Percentiles rank a stretch among this genome's conserved stretches.
These are phyloP conservation scores for Chinchilla lanigera DNA, from an alignment of 2,113 vertebrate species.

Conservation along the genomic window DNA sequence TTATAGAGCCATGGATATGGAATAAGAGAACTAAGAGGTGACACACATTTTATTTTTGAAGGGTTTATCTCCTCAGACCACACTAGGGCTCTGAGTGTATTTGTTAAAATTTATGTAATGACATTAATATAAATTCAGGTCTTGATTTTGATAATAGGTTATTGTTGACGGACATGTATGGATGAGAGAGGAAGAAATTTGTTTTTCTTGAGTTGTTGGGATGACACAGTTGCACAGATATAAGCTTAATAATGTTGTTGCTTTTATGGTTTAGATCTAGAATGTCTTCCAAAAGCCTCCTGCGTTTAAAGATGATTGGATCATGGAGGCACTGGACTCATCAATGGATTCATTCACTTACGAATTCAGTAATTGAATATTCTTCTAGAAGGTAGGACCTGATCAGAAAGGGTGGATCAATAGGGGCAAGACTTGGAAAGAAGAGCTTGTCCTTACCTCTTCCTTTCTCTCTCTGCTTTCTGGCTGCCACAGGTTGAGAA, in stretches of 20 bases:
- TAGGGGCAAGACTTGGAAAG: neutral
- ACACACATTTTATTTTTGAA: conserved; percentile 55
- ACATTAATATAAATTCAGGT: conserved; percentile 60
- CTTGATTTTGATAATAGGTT: conserved; percentile 41
- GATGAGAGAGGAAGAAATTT: neutral
- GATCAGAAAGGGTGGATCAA: neutral
- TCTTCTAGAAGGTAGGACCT: neutral
- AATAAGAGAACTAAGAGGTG: neutral
- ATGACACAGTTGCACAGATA: neutral
- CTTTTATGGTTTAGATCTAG: neutral
- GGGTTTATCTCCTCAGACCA: conserved; percentile 39
- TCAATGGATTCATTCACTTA: neutral
- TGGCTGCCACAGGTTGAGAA: neutral
- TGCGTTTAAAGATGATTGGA: neutral
- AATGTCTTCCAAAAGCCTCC: neutral
- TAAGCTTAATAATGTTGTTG: neutral
- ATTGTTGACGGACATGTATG: conserved; percentile 26
- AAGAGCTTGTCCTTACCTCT: neutral
- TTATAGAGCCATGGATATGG: neutral
- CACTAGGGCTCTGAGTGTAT: conserved; percentile 43
- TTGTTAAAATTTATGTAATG: conserved; percentile 59
- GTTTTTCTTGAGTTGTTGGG: neutral
- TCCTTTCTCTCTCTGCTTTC: neutral
- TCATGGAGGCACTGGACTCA: neutral
- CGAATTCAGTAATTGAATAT: neutral